Percentiles rank a stretch among this genome's conserved stretches.
Evolutionary conservation across 2,888 invertebrate genomes (phyloP).

Genomic region (Agrypnus murinus): DNA sequence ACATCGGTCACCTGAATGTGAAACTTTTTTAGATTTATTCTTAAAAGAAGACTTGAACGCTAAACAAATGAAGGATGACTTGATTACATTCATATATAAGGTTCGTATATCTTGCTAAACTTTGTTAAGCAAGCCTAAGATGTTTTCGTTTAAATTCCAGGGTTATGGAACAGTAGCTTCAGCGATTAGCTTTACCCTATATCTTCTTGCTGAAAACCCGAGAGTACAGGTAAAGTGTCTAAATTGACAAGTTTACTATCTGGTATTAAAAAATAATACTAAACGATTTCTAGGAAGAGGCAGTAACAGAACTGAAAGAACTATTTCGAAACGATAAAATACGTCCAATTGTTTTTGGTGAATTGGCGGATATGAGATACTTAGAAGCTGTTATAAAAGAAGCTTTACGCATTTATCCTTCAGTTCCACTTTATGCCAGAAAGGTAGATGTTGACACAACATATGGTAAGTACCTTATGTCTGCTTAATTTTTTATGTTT

Average conservation of each 20-base stretch:
- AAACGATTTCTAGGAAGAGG: slow-evolving; percentile 65
- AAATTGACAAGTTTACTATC: slow-evolving; percentile 63
- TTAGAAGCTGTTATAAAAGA: slow-evolving; percentile 74
- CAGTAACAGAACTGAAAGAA: slow-evolving; percentile 64
- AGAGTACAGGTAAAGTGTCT: too few species aligned
- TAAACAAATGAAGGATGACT: too few species aligned
- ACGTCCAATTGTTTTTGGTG: too few species aligned
- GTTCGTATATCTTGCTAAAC: too few species aligned
- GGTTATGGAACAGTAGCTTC: slow-evolving; percentile 72
- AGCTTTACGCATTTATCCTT: slow-evolving; percentile 71
- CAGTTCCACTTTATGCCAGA: slow-evolving; percentile 72
- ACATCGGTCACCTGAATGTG: too few species aligned
- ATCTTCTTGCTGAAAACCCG: slow-evolving; percentile 69
- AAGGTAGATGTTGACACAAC: slow-evolving; percentile 67
- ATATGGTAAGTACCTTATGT: slow-evolving; percentile 60
- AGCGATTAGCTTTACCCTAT: slow-evolving; percentile 70
- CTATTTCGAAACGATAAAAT: slow-evolving; percentile 62
- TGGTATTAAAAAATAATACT: not conserved
- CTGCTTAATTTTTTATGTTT: slow-evolving; percentile 22
- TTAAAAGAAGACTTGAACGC: too few species aligned
- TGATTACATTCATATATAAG: too few species aligned
- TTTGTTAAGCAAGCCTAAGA: too few species aligned
- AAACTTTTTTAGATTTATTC: too few species aligned
- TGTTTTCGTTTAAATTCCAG: slow-evolving; percentile 65
- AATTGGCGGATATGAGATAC: slow-evolving; percentile 71